phyloP scores from a whole-genome alignment of 1,140 invertebrate genomes.

The Aphidius gifuensis region DNA sequence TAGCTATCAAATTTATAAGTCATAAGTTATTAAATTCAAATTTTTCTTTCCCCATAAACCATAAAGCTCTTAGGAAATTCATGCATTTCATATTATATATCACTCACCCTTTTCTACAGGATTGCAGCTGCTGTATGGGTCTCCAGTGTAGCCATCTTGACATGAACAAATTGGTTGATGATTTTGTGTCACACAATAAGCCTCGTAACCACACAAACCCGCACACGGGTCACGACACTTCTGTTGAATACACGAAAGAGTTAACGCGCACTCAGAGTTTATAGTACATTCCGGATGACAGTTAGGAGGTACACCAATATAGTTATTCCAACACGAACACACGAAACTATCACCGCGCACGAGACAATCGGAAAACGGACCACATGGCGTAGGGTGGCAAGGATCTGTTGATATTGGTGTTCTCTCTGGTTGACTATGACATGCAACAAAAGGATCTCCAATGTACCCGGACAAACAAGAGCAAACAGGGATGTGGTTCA shows the following conservation, averaged over 20 bases:
- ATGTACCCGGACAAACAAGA: conserved; percentile 71
- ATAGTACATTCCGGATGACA: conserved; percentile 61
- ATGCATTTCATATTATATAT: not conserved
- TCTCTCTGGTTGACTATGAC: conserved; percentile 41
- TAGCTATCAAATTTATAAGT: too few relatives aligned
- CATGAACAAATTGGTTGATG: conserved; percentile 59
- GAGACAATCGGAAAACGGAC: conserved; percentile 59
- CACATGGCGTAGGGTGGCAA: conserved; percentile 60
- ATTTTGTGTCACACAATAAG: conserved; percentile 55
- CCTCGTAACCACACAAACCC: conserved; percentile 59
- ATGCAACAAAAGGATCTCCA: conserved; percentile 74
- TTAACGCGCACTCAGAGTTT: conserved; percentile 58
- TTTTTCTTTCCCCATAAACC: too few relatives aligned
- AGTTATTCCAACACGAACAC: conserved; percentile 57
- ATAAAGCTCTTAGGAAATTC: too few relatives aligned
- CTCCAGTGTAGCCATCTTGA: conserved; percentile 56
- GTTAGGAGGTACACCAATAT: conserved; percentile 59
- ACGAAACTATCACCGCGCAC: conserved; percentile 54
- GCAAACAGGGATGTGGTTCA: conserved; percentile 81
- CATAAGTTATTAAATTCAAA: too few relatives aligned
- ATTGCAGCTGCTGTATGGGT: conserved; percentile 59
- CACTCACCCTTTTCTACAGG: conserved; percentile 49
- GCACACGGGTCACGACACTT: conserved; percentile 56
- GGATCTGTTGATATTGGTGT: conserved; percentile 40
- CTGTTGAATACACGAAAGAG: conserved; percentile 56